Evolutionary conservation across 1,140 invertebrate species (phyloP), one percentile per base, ranked within the genome.

Genomic region (Chymomyza costata): DNA sequence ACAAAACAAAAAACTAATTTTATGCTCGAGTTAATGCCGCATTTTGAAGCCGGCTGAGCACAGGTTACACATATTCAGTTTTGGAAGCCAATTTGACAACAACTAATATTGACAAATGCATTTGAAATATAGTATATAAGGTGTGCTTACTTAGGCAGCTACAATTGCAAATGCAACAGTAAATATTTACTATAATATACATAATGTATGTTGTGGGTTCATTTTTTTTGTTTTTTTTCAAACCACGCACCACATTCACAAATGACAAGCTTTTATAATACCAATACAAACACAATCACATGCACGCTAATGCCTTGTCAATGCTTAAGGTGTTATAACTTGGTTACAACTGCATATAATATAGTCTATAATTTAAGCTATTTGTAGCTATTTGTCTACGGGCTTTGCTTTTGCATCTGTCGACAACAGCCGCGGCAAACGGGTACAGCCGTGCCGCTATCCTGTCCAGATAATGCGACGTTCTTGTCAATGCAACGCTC

Each of bases 341-440:
- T n/a, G n/a, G n/a, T n/a, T 46, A 52, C 44, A 51, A 66, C 35
- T 51, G 28, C 16, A 30, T 38, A 51, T 25, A 32, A n/a, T n/a
- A 14, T 13, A 5, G 1, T 14, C 10, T 38, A 25, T 25, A 25
- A 25, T 25, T 25, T 25, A 25, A n/a, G n/a, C n/a, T n/a, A n/a
- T n/a, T n/a, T n/a, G n/a, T n/a, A 52, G 3, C 21, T 25, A 25
- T 40, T 15, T 8, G 30, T 50, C 50, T 84, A 85, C 35, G 84
- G 84, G 43, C 71, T 85, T 38, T 69, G 66, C 45, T 84, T 83
- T 52, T 85, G 80, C 57, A 85, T 63, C 31, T 82, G 86, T 59
- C 89, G 89, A 73, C 89, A 94, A 88, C 97, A 99, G 18, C 90
- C 90, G 67, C 93, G 92, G 86, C 96, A 98, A 1, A 96, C 94